Evolutionary conservation across 2,888 invertebrate species (phyloP).

Genomic region (Ichneumoninae sp.): DNA sequence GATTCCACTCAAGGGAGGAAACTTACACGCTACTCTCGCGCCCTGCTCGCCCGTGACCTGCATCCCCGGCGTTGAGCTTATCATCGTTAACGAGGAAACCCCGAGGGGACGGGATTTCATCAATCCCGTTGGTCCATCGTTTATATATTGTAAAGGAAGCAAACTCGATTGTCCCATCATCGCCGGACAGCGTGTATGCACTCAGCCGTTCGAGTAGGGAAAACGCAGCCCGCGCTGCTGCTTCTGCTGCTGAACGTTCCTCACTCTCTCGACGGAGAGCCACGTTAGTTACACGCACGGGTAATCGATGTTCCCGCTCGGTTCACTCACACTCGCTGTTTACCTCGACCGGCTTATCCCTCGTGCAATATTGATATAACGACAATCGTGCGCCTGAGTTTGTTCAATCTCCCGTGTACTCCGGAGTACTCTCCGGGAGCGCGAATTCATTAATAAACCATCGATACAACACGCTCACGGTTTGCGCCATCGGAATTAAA

Average conservation of each 20-base stretch:
- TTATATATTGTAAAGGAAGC: slow-evolving; percentile 32
- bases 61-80: neutral
- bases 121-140: slow-evolving; percentile 55
- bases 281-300: slow-evolving; percentile 16
- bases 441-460: slow-evolving; percentile 5
- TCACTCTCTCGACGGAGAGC: slow-evolving; percentile 18
- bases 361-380: slow-evolving; percentile 21
- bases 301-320: slow-evolving; percentile 58
- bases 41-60: neutral
- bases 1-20: neutral
- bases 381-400: neutral
- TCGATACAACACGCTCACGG: neutral
- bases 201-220: slow-evolving; percentile 6
- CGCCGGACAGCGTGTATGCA: slow-evolving; percentile 16
- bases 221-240: neutral
- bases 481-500: neutral
- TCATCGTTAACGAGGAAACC: slow-evolving; percentile 6
- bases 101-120: slow-evolving; percentile 50
- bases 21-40: neutral
- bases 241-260: slow-evolving; percentile 9
- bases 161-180: slow-evolving; percentile 32
- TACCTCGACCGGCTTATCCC: slow-evolving; percentile 27
- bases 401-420: slow-evolving; percentile 9
- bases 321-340: slow-evolving; percentile 16
- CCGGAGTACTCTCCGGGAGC: neutral